Evolutionary conservation across 2,113 vertebrate species (phyloP).

Genomic region (Mustelus asterias): DNA sequence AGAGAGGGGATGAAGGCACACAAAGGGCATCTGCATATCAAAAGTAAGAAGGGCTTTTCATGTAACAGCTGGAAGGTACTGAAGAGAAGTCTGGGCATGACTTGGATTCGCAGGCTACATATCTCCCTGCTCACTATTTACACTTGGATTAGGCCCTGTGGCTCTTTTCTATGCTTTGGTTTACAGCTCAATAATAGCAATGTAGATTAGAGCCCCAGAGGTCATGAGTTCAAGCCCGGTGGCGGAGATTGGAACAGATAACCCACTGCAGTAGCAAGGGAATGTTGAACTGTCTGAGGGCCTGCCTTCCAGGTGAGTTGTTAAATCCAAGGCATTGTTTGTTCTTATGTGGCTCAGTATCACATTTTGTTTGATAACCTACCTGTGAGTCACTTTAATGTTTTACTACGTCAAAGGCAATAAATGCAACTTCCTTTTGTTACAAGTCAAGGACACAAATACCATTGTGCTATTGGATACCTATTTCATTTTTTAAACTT

Average conservation of each 20-base stretch:
- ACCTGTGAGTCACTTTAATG: neutral
- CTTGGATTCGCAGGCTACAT: neutral
- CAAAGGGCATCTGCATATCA: neutral
- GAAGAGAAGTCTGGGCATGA: neutral
- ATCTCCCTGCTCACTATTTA: neutral
- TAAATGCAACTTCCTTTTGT: neutral
- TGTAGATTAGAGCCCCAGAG: neutral
- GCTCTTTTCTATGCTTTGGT: too few species aligned
- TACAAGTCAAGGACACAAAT: neutral
- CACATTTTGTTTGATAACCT: neutral
- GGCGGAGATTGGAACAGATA: neutral
- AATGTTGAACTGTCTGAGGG: neutral
- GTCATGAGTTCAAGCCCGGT: neutral
- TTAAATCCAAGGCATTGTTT: neutral
- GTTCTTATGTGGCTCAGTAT: neutral
- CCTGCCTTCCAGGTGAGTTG: neutral
- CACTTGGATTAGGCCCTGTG: too few species aligned
- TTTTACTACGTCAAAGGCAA: neutral
- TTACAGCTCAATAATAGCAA: too few species aligned
- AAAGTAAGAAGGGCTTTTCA: neutral
- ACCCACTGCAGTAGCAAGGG: neutral
- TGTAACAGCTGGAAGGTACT: neutral
- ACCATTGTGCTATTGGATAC: too few species aligned
- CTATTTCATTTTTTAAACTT: neutral
- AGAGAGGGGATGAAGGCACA: neutral